These are phyloP conservation scores for Caenorhabditis zanzibari DNA, from an alignment of 2,888 invertebrate genomes.

Conservation along the genomic window DNA sequence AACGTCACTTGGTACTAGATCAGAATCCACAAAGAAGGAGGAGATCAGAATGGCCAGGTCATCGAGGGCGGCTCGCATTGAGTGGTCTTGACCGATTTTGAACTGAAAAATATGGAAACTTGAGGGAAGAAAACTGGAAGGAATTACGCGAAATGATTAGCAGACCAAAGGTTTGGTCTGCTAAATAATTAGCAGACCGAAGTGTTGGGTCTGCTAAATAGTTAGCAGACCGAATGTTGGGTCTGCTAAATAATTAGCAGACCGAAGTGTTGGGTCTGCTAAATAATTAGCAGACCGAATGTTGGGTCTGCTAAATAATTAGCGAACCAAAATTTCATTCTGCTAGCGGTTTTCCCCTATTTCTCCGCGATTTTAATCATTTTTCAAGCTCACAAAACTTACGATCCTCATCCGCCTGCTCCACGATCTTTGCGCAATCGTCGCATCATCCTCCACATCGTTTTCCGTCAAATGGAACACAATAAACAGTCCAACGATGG, in stretches of 20 bases:
- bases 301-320: background rate
- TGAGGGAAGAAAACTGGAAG: background rate
- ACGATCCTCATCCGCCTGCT: slow-evolving; percentile 74
- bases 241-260: too few species aligned
- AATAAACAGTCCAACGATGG: slow-evolving; percentile 75
- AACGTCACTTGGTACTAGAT: slow-evolving; percentile 92
- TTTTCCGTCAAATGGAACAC: slow-evolving; percentile 73
- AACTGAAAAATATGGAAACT: slow-evolving; percentile 69
- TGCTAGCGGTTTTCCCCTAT: background rate
- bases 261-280: too few species aligned
- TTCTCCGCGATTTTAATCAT: background rate
- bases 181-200: background rate
- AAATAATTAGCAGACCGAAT: background rate
- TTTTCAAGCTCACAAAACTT: background rate
- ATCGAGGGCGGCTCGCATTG: slow-evolving; percentile 81
- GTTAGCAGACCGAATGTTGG: background rate
- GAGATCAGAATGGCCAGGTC: slow-evolving; percentile 81
- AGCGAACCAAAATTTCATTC: background rate
- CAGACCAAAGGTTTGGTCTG: background rate
- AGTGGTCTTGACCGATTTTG: slow-evolving; percentile 79
- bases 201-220: too few species aligned
- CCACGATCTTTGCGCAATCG: slow-evolving; percentile 77
- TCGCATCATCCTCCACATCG: slow-evolving; percentile 73
- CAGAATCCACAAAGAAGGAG: slow-evolving; percentile 84
- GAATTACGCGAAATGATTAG: background rate